Evolutionary conservation across 2,113 vertebrate species (phyloP), one percentile per base, ranked within the genome.

Genomic region (Alosa alosa): DNA sequence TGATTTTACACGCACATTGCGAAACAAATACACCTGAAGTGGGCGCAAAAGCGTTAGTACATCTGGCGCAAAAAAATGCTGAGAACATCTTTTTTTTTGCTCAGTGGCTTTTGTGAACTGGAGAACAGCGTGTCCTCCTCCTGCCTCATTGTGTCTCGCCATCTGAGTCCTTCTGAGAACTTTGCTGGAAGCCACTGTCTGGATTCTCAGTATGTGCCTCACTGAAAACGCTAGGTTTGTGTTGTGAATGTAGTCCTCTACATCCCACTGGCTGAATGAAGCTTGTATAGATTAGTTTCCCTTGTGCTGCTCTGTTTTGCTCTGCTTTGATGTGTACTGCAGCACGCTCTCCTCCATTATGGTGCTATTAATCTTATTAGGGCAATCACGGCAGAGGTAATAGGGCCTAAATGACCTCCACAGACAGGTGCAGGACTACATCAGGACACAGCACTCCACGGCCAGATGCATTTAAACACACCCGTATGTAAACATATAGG

Each of bases 321-420:
- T 84, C 41, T 83, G 68, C 57, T 60, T 22, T 83, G 78, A 57
- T 87, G 88, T 84, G 57, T 83, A 50, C 45, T 86, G 83, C 83
- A 88, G 85, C 86, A 72, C 84, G 87, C 89, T 85, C 86, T 84
- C 87, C 50, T 82, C 88, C 90, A 89, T 88, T 86, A 88, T 84
- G 87, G 82, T 86, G 86, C 75, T 89, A 92, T 93, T 93, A 90
- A 93, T 94, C 91, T 85, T 84, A 93, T 94, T 93, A 92, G 86
- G 86, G 86, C 89, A 91, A 87, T 91, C 89, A 85, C 88, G 89
- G 85, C 88, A 87, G 81, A 88, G 88, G 90, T 93, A 92, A 93
- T 92, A 86, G 90, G 88, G 91, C 83, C 85, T 92, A 90, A 90
- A 95, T 93, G 89, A 91, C 85, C 83, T 57, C 11, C 18, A 41